These are phyloP conservation scores for Microdon myrmicae DNA, from an alignment of 2,888 invertebrate genomes.

Conservation along the genomic window DNA sequence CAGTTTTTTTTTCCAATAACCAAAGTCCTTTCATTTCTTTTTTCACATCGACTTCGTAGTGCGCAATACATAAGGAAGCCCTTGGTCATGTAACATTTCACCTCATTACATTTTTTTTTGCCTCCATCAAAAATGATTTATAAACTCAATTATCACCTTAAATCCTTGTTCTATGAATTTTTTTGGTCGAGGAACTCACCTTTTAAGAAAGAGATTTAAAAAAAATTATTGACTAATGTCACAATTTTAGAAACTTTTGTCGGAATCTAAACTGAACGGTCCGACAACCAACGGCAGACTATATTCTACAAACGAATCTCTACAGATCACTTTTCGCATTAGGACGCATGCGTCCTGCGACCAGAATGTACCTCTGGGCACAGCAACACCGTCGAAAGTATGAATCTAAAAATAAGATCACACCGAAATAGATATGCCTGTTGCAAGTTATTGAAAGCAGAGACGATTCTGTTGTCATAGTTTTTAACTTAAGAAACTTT, in stretches of 20 bases:
- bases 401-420: conserved; percentile 63
- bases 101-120: background rate
- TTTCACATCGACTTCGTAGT: no score
- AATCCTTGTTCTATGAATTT: conserved; percentile 4
- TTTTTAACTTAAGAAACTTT: conserved; percentile 16
- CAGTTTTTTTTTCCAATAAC: no score
- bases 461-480: conserved; percentile 21
- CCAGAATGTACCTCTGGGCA: conserved; percentile 60
- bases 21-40: no score
- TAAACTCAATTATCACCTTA: background rate
- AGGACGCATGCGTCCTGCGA: conserved; percentile 40
- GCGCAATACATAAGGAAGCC: no score
- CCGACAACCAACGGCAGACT: conserved; percentile 69
- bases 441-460: conserved; percentile 48
- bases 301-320: conserved; percentile 61
- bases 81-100: conserved; percentile 3
- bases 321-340: conserved; percentile 59
- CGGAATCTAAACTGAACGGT: conserved; percentile 67
- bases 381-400: conserved; percentile 42
- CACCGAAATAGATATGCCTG: conserved; percentile 65
- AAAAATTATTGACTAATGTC: conserved; percentile 66
- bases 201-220: conserved; percentile 65
- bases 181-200: conserved; percentile 63
- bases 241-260: conserved; percentile 65
- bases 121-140: background rate